Percentiles rank a stretch among this genome's conserved stretches.
phyloP scores from a whole-genome alignment of 2,113 vertebrate genomes.

The Terrapene triunguis region DNA sequence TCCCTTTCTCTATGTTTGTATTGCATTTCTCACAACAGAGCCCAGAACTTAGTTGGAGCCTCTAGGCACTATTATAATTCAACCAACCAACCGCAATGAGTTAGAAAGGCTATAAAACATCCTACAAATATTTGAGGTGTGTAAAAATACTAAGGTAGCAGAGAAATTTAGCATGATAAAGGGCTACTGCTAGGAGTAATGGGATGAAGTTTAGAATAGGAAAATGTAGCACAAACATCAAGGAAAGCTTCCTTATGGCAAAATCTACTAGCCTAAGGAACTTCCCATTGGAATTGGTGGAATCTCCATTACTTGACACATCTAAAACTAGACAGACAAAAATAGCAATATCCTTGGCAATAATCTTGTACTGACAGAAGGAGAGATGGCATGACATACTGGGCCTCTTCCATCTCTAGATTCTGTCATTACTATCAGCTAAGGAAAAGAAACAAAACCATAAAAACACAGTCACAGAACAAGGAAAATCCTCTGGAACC shows the following conservation, averaged over 20 bases:
- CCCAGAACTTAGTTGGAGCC: neutral
- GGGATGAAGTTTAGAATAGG: neutral
- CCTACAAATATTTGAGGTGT: neutral
- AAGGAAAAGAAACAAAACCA: neutral
- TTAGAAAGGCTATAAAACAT: neutral
- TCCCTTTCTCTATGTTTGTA: neutral
- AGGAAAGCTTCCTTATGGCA: neutral
- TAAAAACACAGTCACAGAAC: neutral
- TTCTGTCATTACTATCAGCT: neutral
- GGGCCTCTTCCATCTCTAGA: neutral
- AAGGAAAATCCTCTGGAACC: neutral
- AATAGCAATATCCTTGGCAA: neutral
- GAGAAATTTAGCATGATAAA: neutral
- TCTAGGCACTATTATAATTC: neutral
- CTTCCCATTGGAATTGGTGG: neutral
- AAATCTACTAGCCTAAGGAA: neutral
- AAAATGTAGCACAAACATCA: neutral
- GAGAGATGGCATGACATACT: neutral
- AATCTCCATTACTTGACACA: neutral
- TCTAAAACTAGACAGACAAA: neutral
- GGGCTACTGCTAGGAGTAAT: neutral
- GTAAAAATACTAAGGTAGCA: neutral
- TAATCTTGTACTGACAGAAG: neutral
- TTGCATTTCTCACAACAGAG: neutral
- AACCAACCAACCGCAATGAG: rapidly evolving